phyloP scores from a whole-genome alignment of 2,797 vertebrate species.

The Gambusia yucatana region DNA sequence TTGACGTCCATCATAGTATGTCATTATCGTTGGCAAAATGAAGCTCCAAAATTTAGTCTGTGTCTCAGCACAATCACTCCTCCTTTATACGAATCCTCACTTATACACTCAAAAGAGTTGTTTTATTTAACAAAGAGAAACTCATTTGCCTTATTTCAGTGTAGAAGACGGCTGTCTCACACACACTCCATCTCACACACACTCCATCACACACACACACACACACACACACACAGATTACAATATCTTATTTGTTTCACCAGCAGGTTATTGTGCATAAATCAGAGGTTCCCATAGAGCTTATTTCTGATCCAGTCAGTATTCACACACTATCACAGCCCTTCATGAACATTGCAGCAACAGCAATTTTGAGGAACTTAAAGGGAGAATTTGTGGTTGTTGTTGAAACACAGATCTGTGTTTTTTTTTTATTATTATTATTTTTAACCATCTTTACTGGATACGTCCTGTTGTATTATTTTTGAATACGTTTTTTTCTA shows the following conservation, averaged over 20 bases:
- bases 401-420: slow-evolving; percentile 65
- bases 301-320: slow-evolving; percentile 48
- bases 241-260: slow-evolving; percentile 53
- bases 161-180: not conserved
- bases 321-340: slow-evolving; percentile 27
- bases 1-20: slow-evolving; percentile 58
- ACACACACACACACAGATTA: slow-evolving; percentile 29
- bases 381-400: slow-evolving; percentile 63
- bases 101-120: slow-evolving; percentile 8
- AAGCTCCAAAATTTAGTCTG: slow-evolving; percentile 56
- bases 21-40: slow-evolving; percentile 37
- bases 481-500: slow-evolving; percentile 81
- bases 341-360: slow-evolving; percentile 40
- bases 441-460: slow-evolving; percentile 66
- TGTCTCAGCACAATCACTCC: slow-evolving; percentile 59
- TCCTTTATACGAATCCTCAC: slow-evolving; percentile 27
- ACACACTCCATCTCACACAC: slow-evolving; percentile 26
- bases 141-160: not conserved
- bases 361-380: slow-evolving; percentile 35
- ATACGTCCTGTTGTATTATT: slow-evolving; percentile 80
- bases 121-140: not conserved
- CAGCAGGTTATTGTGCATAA: slow-evolving; percentile 53
- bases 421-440: slow-evolving; percentile 37
- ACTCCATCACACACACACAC: slow-evolving; percentile 24
- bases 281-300: slow-evolving; percentile 36